A percentile compares a stretch with the other conserved stretches of the same genome.
Conservation (phyloP, 2,113 vertebrate species). For the Gadus macrocephalus region DNA sequence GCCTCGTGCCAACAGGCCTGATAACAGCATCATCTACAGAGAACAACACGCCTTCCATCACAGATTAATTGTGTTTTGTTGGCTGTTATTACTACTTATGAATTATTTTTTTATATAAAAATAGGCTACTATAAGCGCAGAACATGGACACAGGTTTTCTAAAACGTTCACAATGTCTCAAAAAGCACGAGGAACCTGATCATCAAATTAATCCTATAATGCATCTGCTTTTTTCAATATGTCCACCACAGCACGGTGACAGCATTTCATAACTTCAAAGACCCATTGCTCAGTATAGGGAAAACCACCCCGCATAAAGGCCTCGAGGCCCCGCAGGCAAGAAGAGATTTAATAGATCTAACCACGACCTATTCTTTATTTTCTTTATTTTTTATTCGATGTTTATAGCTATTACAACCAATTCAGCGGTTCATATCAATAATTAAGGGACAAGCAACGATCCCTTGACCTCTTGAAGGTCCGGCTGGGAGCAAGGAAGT, state of each 20-base stretch:
- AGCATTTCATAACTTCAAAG: slow-evolving; percentile 48
- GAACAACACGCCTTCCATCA: no score
- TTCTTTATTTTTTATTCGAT: slow-evolving; percentile 58
- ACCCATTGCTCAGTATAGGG: slow-evolving; percentile 17
- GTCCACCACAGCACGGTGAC: no score
- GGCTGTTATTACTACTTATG: background rate
- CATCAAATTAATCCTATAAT: no score
- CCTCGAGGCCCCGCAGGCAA: slow-evolving; percentile 39
- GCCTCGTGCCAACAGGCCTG: no score
- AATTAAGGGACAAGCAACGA: slow-evolving; percentile 88
- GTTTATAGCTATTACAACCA: slow-evolving; percentile 81
- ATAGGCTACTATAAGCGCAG: background rate
- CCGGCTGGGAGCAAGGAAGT: slow-evolving; percentile 75
- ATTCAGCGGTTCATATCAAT: slow-evolving; percentile 91
- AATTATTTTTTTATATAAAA: background rate
- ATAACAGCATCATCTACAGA: no score
- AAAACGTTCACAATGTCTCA: no score
- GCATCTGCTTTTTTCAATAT: no score
- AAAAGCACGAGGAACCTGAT: no score
- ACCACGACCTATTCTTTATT: slow-evolving; percentile 23
- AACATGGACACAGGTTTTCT: background rate
- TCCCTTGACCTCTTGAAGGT: slow-evolving; percentile 89
- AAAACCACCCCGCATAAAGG: slow-evolving; percentile 31
- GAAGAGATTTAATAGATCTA: slow-evolving; percentile 28
- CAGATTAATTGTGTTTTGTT: background rate